Conservation (phyloP, 2,888 invertebrate species). For the Globia sparganii region DNA sequence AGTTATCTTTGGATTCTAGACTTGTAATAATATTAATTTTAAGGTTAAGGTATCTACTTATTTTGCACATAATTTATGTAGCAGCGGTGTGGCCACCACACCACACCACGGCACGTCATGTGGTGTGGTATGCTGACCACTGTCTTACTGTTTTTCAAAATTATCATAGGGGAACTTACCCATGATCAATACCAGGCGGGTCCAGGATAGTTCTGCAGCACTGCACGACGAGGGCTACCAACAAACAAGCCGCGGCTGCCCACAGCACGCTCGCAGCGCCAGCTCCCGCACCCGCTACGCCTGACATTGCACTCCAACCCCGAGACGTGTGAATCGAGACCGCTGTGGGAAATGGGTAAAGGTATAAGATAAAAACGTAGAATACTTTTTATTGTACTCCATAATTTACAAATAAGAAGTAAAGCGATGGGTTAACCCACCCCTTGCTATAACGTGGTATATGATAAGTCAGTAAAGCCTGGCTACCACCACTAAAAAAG, state of each 20-base stretch:
- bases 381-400: not conserved
- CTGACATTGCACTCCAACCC: conserved; percentile 81
- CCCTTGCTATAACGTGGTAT: not conserved
- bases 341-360: conserved; percentile 76
- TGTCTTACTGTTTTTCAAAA: not conserved
- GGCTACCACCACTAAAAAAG: not conserved
- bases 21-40: not conserved
- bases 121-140: not conserved
- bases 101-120: not conserved
- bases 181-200: conserved; percentile 79
- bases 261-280: conserved; percentile 86
- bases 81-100: not conserved
- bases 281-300: conserved; percentile 80
- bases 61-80: not conserved
- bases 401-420: not conserved
- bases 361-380: not conserved
- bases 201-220: conserved; percentile 88
- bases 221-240: conserved; percentile 89
- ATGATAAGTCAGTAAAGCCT: not conserved
- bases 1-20: not conserved
- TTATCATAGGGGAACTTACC: conserved; percentile 62
- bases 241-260: conserved; percentile 89
- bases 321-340: conserved; percentile 91
- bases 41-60: not conserved
- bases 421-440: not conserved